Evolutionary conservation across 2,797 vertebrate genomes (phyloP).

Genomic region (Periparus ater): DNA sequence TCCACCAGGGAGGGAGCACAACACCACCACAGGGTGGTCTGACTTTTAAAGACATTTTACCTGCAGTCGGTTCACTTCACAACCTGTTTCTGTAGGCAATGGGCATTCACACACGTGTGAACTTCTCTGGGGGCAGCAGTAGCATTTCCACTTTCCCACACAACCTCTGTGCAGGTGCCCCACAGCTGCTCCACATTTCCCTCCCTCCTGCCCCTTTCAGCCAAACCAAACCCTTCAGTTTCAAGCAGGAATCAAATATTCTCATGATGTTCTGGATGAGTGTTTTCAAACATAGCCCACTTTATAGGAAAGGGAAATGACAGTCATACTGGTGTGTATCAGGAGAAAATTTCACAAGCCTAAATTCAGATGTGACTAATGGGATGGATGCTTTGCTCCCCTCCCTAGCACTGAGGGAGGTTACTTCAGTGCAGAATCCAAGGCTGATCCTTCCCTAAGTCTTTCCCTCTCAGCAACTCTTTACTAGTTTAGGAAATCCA

Average conservation of each 20-base stretch:
- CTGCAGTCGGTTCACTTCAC: neutral
- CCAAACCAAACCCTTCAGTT: accelerated
- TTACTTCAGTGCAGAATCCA: neutral
- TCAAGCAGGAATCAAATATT: neutral
- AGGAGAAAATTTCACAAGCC: neutral
- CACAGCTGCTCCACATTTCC: neutral
- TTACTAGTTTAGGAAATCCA: neutral
- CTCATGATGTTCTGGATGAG: neutral
- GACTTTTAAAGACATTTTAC: neutral
- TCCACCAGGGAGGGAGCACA: neutral
- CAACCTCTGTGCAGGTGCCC: neutral
- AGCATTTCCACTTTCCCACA: neutral
- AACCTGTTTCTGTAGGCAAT: neutral
- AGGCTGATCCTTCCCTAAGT: neutral
- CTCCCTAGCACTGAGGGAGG: neutral
- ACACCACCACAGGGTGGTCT: neutral
- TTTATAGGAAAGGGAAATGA: neutral
- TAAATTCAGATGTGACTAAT: neutral
- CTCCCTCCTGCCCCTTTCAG: neutral
- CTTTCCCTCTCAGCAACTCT: neutral
- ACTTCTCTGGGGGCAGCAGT: neutral
- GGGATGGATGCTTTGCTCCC: neutral
- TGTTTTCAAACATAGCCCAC: neutral
- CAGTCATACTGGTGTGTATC: neutral
- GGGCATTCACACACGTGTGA: neutral